Percentiles rank a stretch among this genome's conserved stretches.
Evolutionary conservation across 2,797 vertebrate species (phyloP).

Genomic region (Syngnathus rostellatus): DNA sequence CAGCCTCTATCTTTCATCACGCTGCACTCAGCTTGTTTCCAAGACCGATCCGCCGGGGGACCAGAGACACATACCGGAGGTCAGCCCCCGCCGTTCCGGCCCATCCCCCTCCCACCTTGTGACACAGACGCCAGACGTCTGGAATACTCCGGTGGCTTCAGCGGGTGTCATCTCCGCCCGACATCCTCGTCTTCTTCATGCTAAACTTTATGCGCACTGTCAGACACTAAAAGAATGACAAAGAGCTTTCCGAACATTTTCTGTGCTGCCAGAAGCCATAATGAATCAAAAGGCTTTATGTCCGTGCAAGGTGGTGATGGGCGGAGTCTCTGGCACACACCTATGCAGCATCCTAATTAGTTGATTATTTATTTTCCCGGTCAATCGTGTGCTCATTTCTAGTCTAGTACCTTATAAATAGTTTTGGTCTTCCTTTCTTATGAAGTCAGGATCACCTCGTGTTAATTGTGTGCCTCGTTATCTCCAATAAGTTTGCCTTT

Average conservation of each 20-base stretch:
- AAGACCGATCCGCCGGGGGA: slow-evolving; percentile 64
- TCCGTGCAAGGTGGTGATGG: slow-evolving; percentile 28
- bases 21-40: slow-evolving; percentile 41
- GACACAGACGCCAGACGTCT: slow-evolving; percentile 73
- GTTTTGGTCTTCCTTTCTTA: too few relatives aligned
- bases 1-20: slow-evolving; percentile 66
- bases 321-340: too few relatives aligned
- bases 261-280: slow-evolving; percentile 58
- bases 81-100: slow-evolving; percentile 35
- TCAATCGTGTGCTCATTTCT: too few relatives aligned
- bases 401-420: too few relatives aligned
- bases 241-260: slow-evolving; percentile 61
- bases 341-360: too few relatives aligned
- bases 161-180: slow-evolving; percentile 47
- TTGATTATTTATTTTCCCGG: too few relatives aligned
- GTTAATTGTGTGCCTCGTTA: too few relatives aligned
- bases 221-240: slow-evolving; percentile 72
- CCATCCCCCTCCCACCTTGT: slow-evolving; percentile 27
- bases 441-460: too few relatives aligned
- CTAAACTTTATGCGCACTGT: slow-evolving; percentile 68
- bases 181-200: slow-evolving; percentile 51
- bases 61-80: slow-evolving; percentile 22
- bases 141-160: slow-evolving; percentile 69
- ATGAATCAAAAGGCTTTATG: slow-evolving; percentile 66
- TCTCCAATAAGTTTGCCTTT: too few relatives aligned